Base-by-base conservation (phyloP, 2,113 vertebrate species). In the Larimichthys crocea region DNA sequence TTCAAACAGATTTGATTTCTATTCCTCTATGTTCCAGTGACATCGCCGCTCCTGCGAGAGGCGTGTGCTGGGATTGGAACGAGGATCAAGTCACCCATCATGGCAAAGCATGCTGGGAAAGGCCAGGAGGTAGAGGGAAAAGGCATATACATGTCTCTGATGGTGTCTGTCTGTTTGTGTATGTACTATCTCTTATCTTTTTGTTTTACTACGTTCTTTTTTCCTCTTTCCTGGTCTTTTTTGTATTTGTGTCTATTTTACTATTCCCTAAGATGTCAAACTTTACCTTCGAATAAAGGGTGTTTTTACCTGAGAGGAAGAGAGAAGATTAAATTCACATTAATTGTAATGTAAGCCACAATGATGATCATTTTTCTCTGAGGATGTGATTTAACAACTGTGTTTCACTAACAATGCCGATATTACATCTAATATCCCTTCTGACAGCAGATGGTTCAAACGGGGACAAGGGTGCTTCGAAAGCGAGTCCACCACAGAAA, bases 1-100 rank as follows among this genome's bases (percentile, higher is more conserved):
- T 93, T 92, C 86, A 94, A 90, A 91, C 91, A 92, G 83, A 91
- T 92, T 90, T 92, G 85, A 91, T 94, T 92, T 92, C 90, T 89
- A 86, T 90, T 91, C 85, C 80, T 91, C 89, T 90, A 76, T 90
- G 82, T 91, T 92, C 80, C 77, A 75, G 81, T 93, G 92, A 92
- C 90, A 93, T 74, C 77, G 80, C 52, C 5, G 78, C 88, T 89
- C 89, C 90, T 91, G 75, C 0, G 89, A 92, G 88, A 88, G 91
- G 61, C 60, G 69, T 80, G 83, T 78, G 85, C 83, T 78, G 79
- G 79, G 85, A 92, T 86, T 91, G 89, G 88, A 92, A 84, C 56
- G 77, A 50, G 76, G 85, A 87, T 91, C 75, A 84, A 90, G 91
- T 91, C 88, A 88, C 79, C 89, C 86, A 79, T 86, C 90, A 79